A percentile compares a stretch with the other conserved stretches of the same genome.
phyloP scores from a whole-genome alignment of 2,888 invertebrate genomes.

The Melanophora roralis region DNA sequence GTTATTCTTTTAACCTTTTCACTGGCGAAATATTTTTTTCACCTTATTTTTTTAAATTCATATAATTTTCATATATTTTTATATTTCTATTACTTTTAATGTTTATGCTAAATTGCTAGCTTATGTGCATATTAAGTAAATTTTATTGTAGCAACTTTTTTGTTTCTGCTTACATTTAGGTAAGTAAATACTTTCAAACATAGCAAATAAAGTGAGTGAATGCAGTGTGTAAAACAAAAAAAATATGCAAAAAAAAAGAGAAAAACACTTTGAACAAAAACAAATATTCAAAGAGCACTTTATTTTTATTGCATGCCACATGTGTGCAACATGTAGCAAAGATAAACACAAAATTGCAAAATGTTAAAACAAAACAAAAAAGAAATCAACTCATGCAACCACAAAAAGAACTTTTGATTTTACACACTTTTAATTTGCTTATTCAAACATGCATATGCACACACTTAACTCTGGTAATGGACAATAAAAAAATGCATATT shows the following conservation, averaged over 20 bases:
- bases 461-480: neutral
- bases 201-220: neutral
- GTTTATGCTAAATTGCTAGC: conserved; percentile 59
- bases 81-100: conserved; percentile 56
- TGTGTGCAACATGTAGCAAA: conserved; percentile 60
- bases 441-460: neutral
- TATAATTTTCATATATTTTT: conserved; percentile 3
- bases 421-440: neutral
- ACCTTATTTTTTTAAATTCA: neutral
- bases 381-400: neutral
- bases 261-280: conserved; percentile 19
- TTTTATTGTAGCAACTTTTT: conserved; percentile 51
- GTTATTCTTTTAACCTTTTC: no score
- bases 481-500: conserved; percentile 22
- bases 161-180: conserved; percentile 3
- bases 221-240: conserved; percentile 10
- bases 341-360: conserved; percentile 59
- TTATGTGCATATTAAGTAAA: conserved; percentile 60
- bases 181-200: neutral
- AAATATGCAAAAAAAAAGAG: neutral
- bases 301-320: conserved; percentile 56
- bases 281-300: conserved; percentile 43
- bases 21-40: no score
- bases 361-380: conserved; percentile 20
- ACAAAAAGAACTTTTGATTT: conserved; percentile 5